Conservation (phyloP, 2,888 invertebrate species). For the Epiblema foenella region DNA sequence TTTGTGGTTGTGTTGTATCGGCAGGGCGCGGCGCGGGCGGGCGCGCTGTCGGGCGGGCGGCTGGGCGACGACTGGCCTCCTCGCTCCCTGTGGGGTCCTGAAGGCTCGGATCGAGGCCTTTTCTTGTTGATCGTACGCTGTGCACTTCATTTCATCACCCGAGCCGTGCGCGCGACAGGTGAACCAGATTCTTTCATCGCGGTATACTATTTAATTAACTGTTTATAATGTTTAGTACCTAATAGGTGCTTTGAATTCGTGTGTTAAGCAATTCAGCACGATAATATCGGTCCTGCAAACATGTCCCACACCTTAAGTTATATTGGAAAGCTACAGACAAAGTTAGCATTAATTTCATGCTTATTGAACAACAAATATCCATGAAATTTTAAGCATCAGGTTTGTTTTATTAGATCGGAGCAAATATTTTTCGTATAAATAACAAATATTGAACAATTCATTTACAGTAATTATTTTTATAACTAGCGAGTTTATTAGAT, state of each 20-base stretch:
- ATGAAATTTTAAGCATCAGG: not conserved
- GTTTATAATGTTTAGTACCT: conserved; percentile 13
- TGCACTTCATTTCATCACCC: conserved; percentile 68
- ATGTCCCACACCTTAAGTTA: not conserved
- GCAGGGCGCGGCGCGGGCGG: conserved; percentile 54
- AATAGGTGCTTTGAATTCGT: conserved; percentile 1
- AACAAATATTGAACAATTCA: not conserved
- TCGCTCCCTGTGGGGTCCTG: conserved; percentile 26
- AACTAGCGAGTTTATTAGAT: no score
- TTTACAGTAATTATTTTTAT: no score
- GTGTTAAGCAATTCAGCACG: not conserved
- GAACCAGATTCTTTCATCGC: conserved; percentile 66
- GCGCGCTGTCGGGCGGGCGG: conserved; percentile 65
- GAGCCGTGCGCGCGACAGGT: conserved; percentile 82
- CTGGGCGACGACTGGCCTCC: conserved; percentile 80
- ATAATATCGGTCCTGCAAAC: not conserved
- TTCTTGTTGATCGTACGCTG: conserved; percentile 72
- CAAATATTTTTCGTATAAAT: not conserved
- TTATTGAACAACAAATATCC: not conserved
- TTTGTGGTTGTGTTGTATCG: conserved; percentile 46
- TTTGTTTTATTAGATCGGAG: not conserved
- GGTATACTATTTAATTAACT: conserved; percentile 49
- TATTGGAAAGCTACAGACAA: not conserved
- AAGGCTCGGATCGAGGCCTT: conserved; percentile 46
- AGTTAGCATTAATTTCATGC: not conserved